Base-by-base conservation (phyloP, 1,140 invertebrate species). In the Condylostylus longicornis region DNA sequence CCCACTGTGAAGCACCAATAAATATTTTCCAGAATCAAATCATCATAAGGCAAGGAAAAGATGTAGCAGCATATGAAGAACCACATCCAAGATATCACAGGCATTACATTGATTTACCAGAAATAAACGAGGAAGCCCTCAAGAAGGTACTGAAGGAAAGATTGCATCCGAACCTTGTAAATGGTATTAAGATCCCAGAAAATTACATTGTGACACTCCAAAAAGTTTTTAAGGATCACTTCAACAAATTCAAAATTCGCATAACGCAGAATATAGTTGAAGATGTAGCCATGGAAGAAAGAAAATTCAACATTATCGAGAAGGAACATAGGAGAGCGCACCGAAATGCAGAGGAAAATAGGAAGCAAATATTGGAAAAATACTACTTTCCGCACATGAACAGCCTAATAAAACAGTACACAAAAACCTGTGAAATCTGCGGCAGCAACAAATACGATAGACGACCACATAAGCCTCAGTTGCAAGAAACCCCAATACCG, bases 311-410 rank as follows among this genome's bases (percentile, higher is more conserved):
- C 10, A 19, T 43, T 1, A 39, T 43, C n/a, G 2, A 25, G 18
- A 8, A 27, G 2, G 38, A 39, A 15, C 42, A 43, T 28, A 35
- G 20, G 28, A 39, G 42, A 19, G 42, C 37, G 5, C 37, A 39
- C 19, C 31, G 42, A 32, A 35, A 31, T 33, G 4, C 3, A 1
- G 34, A 14, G 2, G 37, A 39, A 39, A 40, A 43, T 27, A 35
- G 28, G 19, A 5, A 35, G 9, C 33, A 43, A 33, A 31, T 36
- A 3, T 12, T 36, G 2, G 33, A 43, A 28, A 31, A 29, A 27
- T 43, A 36, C 20, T 40, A 40, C 15, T 40, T 40, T n/a, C 42
- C 30, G 10, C n/a, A 28, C 19, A 40, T 37, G 22, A 40, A 7
- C 5, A 40, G 33, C 5, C 9, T 22, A 2, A 37, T 43, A 15